phyloP scores from a whole-genome alignment of 1,140 invertebrate genomes.

The Drosophila suzukii region DNA sequence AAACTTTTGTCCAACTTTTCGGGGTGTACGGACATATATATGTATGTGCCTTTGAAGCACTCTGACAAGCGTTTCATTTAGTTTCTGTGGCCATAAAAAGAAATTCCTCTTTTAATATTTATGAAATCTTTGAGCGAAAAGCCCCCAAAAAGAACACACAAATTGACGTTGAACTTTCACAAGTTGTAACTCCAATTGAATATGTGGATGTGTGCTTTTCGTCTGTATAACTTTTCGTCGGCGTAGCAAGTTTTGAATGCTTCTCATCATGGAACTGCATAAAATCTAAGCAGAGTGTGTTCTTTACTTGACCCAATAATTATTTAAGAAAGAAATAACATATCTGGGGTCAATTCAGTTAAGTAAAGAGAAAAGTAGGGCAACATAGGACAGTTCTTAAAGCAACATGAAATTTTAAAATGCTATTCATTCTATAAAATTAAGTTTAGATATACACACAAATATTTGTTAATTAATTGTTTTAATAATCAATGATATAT shows the following conservation, averaged over 20 bases:
- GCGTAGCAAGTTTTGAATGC: slow-evolving; percentile 50
- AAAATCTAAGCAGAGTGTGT: neutral
- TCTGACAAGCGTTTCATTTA: slow-evolving; percentile 74
- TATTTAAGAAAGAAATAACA: too few species aligned
- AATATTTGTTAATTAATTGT: too few species aligned
- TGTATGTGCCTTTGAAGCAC: slow-evolving; percentile 14
- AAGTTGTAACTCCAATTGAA: slow-evolving; percentile 72
- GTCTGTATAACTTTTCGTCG: slow-evolving; percentile 20
- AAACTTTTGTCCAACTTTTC: slow-evolving; percentile 48
- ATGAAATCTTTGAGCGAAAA: slow-evolving; percentile 68
- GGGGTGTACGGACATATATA: neutral
- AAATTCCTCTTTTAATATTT: slow-evolving; percentile 65
- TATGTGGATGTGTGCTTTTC: slow-evolving; percentile 35
- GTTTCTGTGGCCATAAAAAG: slow-evolving; percentile 50
- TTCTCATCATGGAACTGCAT: slow-evolving; percentile 25
- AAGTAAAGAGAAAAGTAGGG: too few species aligned
- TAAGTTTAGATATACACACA: too few species aligned
- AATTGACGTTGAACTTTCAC: slow-evolving; percentile 55
- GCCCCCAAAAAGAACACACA: slow-evolving; percentile 44
- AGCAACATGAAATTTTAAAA: too few species aligned
- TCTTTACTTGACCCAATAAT: neutral
- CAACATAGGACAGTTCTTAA: too few species aligned
- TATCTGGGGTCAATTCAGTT: too few species aligned
- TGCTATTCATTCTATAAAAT: too few species aligned
- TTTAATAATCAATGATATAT: too few species aligned